These are phyloP conservation scores for Sebastes glaucus DNA, from an alignment of 2,797 vertebrate species.

Conservation along the genomic window DNA sequence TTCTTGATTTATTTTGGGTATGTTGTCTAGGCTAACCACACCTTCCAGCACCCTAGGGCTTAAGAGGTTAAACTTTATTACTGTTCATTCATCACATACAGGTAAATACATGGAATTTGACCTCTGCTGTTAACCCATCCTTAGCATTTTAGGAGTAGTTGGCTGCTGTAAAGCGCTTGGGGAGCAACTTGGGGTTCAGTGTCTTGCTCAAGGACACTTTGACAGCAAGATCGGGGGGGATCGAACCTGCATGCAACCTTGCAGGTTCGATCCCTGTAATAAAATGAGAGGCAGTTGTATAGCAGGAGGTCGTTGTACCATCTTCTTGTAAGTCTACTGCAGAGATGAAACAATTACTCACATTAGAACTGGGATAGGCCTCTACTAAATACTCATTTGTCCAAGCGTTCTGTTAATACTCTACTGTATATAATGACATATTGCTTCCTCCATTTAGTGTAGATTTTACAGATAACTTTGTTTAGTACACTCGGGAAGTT, in stretches of 20 bases:
- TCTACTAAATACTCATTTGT: slow-evolving; percentile 24
- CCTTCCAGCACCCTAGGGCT: too few relatives aligned
- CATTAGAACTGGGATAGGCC: background rate
- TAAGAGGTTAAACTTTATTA: too few relatives aligned
- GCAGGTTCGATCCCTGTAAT: background rate
- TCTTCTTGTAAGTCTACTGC: background rate
- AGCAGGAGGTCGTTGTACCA: background rate
- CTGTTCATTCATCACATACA: too few relatives aligned
- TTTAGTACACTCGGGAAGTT: slow-evolving; percentile 15
- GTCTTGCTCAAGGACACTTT: too few relatives aligned
- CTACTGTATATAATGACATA: slow-evolving; percentile 5
- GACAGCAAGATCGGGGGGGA: too few relatives aligned
- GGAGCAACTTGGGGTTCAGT: too few relatives aligned
- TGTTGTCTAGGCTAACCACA: too few relatives aligned
- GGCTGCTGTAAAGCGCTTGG: too few relatives aligned
- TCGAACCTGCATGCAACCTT: too few relatives aligned
- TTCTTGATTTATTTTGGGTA: too few relatives aligned
- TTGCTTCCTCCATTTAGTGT: background rate
- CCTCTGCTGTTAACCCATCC: too few relatives aligned
- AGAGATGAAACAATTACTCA: background rate
- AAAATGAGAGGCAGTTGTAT: background rate
- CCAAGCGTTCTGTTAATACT: background rate
- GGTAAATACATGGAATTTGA: too few relatives aligned
- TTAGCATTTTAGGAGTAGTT: rapidly evolving
- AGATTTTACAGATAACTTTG: slow-evolving; percentile 41